Conservation (phyloP, 2,113 vertebrate genomes). For the Elgaria multicarinata region DNA sequence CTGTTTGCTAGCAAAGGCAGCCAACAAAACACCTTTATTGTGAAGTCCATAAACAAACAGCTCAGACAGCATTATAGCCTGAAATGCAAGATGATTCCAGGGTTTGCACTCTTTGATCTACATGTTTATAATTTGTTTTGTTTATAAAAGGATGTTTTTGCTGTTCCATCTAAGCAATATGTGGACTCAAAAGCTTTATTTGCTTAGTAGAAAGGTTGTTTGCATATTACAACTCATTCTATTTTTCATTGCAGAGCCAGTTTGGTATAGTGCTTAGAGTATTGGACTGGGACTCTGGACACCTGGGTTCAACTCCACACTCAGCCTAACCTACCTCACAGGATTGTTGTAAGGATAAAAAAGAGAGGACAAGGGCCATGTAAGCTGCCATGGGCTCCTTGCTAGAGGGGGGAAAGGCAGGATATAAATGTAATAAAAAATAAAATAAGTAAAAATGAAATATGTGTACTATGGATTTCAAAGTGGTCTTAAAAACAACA, state of each 20-base stretch:
- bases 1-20: neutral
- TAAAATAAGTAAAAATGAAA: neutral
- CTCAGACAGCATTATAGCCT: neutral
- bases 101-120: constrained; percentile 38
- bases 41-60: neutral
- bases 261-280: too few relatives aligned
- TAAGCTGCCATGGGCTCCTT: too few relatives aligned
- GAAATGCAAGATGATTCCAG: neutral
- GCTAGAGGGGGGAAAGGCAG: too few relatives aligned
- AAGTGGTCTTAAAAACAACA: constrained; percentile 48
- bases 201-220: neutral
- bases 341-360: too few relatives aligned
- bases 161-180: constrained; percentile 28
- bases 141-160: constrained; percentile 24
- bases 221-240: constrained; percentile 32
- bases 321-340: too few relatives aligned
- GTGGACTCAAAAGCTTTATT: neutral
- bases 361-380: too few relatives aligned
- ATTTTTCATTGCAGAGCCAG: neutral
- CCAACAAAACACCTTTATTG: neutral
- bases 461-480: constrained; percentile 15
- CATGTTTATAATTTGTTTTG: neutral
- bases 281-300: too few relatives aligned
- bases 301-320: too few relatives aligned
- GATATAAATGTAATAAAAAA: too few relatives aligned